phyloP scores from a whole-genome alignment of 2,113 vertebrate species.

The Chlorodrepanis virens region DNA sequence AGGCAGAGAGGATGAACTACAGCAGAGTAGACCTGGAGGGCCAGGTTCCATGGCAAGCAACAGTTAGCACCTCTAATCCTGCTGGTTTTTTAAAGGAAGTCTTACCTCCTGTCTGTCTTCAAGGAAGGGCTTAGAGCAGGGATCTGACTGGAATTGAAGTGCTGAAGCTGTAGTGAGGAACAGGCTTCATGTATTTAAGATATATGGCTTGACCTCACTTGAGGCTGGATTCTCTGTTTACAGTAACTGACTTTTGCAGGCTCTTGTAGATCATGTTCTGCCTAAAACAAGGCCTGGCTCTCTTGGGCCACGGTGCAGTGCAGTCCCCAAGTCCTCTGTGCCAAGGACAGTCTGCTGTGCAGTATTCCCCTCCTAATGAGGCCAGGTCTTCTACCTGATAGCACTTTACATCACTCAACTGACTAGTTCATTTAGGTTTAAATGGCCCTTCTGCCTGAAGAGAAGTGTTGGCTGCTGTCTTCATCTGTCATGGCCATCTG shows the following conservation, averaged over 20 bases:
- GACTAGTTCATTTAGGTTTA: slow-evolving; percentile 51
- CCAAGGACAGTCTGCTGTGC: background rate
- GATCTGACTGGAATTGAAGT: background rate
- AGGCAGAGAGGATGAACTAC: background rate
- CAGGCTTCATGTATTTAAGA: background rate
- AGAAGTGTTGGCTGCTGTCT: slow-evolving; percentile 42
- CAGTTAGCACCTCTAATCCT: background rate
- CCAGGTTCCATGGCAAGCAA: background rate
- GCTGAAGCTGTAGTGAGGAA: background rate
- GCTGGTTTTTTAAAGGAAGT: background rate
- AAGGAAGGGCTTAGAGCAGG: background rate
- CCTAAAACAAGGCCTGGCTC: background rate
- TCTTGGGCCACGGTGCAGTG: background rate
- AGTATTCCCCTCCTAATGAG: background rate
- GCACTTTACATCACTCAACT: slow-evolving; percentile 9
- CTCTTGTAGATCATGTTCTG: background rate
- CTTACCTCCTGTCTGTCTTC: background rate
- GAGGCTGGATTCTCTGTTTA: background rate
- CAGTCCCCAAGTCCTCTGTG: background rate
- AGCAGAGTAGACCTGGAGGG: background rate
- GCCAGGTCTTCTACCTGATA: slow-evolving; percentile 37
- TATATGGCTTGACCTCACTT: background rate
- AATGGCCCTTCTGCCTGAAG: slow-evolving; percentile 50
- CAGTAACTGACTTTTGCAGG: background rate
- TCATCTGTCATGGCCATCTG: slow-evolving; percentile 69